Evolutionary conservation across 2,888 invertebrate species (phyloP).

Genomic region (Drosophila emarginata): DNA sequence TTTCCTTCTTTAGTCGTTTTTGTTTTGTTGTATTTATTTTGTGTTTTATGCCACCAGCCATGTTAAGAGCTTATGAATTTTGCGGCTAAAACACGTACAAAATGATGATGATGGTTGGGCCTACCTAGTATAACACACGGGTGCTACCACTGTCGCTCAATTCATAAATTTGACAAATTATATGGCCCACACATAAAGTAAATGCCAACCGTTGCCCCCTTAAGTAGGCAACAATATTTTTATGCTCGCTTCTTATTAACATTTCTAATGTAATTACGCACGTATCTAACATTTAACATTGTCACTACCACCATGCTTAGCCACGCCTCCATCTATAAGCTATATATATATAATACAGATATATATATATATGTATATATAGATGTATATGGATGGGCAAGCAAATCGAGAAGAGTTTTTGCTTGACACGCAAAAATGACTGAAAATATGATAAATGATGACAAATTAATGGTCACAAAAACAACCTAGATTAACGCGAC

Average conservation of each 20-base stretch:
- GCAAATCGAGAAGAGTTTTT: slow-evolving; percentile 35
- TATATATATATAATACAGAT: background rate
- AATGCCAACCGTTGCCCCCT: slow-evolving; percentile 33
- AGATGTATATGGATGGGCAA: background rate
- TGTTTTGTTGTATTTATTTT: slow-evolving; percentile 49
- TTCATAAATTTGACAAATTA: slow-evolving; percentile 54
- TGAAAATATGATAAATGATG: slow-evolving; percentile 72
- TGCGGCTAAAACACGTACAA: slow-evolving; percentile 54
- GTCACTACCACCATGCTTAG: slow-evolving; percentile 24
- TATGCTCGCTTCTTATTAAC: slow-evolving; percentile 60
- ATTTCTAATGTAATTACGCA: slow-evolving; percentile 73
- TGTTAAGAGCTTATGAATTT: slow-evolving; percentile 56
- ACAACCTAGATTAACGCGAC: slow-evolving; percentile 43
- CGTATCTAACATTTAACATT: slow-evolving; percentile 64
- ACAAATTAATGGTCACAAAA: slow-evolving; percentile 63
- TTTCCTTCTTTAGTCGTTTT: background rate
- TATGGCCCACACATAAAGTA: slow-evolving; percentile 42
- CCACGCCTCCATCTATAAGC: slow-evolving; percentile 33
- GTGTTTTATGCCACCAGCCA: slow-evolving; percentile 64
- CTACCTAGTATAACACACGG: slow-evolving; percentile 5
- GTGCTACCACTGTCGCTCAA: slow-evolving; percentile 23
- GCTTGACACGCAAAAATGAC: slow-evolving; percentile 57
- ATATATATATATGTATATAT: background rate
- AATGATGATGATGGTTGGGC: slow-evolving; percentile 52
- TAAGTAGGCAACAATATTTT: slow-evolving; percentile 56